A percentile compares a stretch with the other conserved stretches of the same genome.
These are phyloP conservation scores for Charaxes varanes DNA, from an alignment of 1,140 invertebrate genomes.

Conservation along the genomic window DNA sequence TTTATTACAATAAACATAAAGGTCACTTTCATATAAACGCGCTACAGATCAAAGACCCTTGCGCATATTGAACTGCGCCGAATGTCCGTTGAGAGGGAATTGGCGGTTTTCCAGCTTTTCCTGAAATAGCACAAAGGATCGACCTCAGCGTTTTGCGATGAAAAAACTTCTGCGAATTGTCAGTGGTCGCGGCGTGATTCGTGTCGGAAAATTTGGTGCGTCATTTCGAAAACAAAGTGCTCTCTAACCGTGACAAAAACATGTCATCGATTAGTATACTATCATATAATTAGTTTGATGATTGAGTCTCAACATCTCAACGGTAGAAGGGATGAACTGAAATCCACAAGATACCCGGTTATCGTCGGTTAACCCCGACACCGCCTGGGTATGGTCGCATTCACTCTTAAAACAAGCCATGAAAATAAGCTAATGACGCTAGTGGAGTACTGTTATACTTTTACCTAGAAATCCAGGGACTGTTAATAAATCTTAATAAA, in stretches of 20 bases:
- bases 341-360: too few relatives aligned
- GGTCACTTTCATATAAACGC: conserved; percentile 14
- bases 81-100: conserved; percentile 33
- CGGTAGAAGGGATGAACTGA: too few relatives aligned
- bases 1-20: conserved; percentile 3
- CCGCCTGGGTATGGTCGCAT: too few relatives aligned
- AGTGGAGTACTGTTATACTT: too few relatives aligned
- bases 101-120: conserved; percentile 58
- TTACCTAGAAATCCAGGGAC: too few relatives aligned
- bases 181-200: conserved; percentile 28
- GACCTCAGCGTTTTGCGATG: conserved; percentile 45
- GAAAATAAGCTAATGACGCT: too few relatives aligned
- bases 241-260: conserved; percentile 4
- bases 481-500: too few relatives aligned
- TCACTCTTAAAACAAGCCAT: too few relatives aligned
- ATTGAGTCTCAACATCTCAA: not conserved
- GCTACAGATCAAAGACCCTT: conserved; percentile 42
- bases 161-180: conserved; percentile 66
- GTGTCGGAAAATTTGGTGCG: conserved; percentile 54
- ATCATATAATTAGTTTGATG: too few relatives aligned
- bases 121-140: conserved; percentile 72
- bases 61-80: conserved; percentile 47
- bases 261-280: not conserved
- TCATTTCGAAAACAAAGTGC: conserved; percentile 26
- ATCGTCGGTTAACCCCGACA: too few relatives aligned